These are phyloP conservation scores for Leptoteleia sp. DNA, from an alignment of 1,140 invertebrate species.

Conservation along the genomic window DNA sequence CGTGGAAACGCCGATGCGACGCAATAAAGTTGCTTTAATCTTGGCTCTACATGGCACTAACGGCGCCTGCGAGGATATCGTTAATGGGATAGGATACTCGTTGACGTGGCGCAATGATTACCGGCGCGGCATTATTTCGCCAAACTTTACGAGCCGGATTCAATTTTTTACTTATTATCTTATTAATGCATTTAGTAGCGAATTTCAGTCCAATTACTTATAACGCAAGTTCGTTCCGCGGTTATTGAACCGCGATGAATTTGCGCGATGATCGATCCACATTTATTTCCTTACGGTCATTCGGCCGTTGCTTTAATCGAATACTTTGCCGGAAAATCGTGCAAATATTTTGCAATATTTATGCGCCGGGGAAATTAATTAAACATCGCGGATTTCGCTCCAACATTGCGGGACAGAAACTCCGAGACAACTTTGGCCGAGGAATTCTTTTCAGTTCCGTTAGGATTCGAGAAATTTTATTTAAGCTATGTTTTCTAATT, in stretches of 20 bases:
- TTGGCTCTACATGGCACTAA: slow-evolving; percentile 38
- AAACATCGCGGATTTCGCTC: neutral
- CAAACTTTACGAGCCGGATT: slow-evolving; percentile 29
- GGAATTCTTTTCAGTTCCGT: no score
- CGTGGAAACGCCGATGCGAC: slow-evolving; percentile 18
- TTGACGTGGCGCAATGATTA: slow-evolving; percentile 32
- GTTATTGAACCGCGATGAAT: slow-evolving; percentile 26
- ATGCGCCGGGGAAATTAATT: slow-evolving; percentile 21
- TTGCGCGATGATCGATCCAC: slow-evolving; percentile 15
- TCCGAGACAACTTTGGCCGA: no score
- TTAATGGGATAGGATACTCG: slow-evolving; percentile 65
- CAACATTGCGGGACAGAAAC: no score
- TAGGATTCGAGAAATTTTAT: no score
- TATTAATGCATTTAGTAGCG: slow-evolving; percentile 8
- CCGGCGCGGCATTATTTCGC: slow-evolving; percentile 33
- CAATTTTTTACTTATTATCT: slow-evolving; percentile 15
- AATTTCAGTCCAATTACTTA: slow-evolving; percentile 28
- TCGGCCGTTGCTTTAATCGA: slow-evolving; percentile 12
- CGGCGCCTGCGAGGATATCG: slow-evolving; percentile 38
- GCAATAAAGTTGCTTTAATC: slow-evolving; percentile 48
- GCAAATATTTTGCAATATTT: slow-evolving; percentile 11
- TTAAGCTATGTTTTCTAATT: no score
- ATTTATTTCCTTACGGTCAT: slow-evolving; percentile 34
- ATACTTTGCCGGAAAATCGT: slow-evolving; percentile 8
- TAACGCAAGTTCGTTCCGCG: slow-evolving; percentile 23